phyloP scores from a whole-genome alignment of 1,140 invertebrate genomes.

The Sarcophaga bullata region DNA sequence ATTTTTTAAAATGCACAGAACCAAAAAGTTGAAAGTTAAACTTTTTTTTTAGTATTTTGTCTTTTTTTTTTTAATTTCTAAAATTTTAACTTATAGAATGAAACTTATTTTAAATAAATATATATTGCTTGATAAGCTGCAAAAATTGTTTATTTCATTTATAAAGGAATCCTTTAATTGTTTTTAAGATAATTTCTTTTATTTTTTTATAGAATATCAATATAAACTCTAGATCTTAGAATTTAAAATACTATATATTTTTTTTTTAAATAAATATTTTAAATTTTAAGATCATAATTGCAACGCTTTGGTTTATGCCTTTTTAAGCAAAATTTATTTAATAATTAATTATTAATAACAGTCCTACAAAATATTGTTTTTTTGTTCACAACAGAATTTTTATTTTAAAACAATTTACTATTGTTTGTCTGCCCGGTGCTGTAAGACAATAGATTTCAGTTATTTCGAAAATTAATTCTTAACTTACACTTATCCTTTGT shows the following conservation, averaged over 20 bases:
- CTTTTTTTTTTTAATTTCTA: slow-evolving; percentile 1
- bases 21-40: slow-evolving; percentile 29
- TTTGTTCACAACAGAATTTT: slow-evolving; percentile 8
- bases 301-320: not conserved
- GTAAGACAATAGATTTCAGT: too few relatives aligned
- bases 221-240: not conserved
- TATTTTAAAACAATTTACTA: not conserved
- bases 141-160: not conserved
- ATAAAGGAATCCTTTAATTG: not conserved
- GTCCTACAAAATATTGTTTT: slow-evolving; percentile 2
- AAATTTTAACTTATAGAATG: not conserved
- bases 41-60: slow-evolving; percentile 38
- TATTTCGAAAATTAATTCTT: too few relatives aligned
- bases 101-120: slow-evolving; percentile 21
- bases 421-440: not conserved
- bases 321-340: not conserved
- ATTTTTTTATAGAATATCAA: too few relatives aligned
- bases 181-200: too few relatives aligned
- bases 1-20: slow-evolving; percentile 20
- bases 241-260: not conserved
- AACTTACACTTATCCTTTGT: too few relatives aligned
- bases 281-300: too few relatives aligned
- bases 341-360: not conserved
- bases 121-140: slow-evolving; percentile 35
- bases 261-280: not conserved